phyloP scores from a whole-genome alignment of 92 coral and sea anemone genomes.

The Galaxea fascicularis region DNA sequence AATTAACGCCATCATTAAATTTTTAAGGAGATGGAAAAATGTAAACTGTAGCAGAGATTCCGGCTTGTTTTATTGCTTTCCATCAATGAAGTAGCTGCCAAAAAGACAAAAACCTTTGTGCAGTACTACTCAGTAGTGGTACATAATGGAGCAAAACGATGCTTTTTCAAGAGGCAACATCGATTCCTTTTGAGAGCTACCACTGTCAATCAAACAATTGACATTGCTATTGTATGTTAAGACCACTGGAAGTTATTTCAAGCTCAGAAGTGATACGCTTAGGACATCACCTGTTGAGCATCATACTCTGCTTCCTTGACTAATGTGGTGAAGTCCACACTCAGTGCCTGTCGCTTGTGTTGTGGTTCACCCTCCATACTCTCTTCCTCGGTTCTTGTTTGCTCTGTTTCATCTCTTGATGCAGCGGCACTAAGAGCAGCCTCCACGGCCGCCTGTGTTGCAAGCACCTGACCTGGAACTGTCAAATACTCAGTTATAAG shows the following conservation, averaged over 20 bases:
- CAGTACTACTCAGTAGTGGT: background rate
- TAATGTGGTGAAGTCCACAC: constrained; percentile 75
- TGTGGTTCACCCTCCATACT: constrained; percentile 67
- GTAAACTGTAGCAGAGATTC: too few relatives aligned
- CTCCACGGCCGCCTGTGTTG: constrained; percentile 74
- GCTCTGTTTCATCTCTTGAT: constrained; percentile 46
- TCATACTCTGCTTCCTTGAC: constrained; percentile 87
- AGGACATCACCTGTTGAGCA: constrained; percentile 44
- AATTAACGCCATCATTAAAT: too few relatives aligned
- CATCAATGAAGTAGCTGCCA: background rate
- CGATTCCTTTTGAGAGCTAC: too few relatives aligned
- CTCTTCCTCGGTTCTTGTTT: constrained; percentile 22
- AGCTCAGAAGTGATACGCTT: background rate
- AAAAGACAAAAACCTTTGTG: too few relatives aligned
- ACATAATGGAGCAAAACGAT: too few relatives aligned
- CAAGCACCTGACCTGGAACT: constrained; percentile 71
- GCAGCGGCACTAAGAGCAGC: constrained; percentile 77
- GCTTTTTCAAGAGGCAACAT: too few relatives aligned
- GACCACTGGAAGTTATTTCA: too few relatives aligned
- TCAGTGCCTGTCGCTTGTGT: constrained; percentile 72
- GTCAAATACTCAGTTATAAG: background rate
- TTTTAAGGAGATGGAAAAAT: too few relatives aligned
- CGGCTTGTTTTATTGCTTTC: background rate
- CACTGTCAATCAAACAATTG: background rate
- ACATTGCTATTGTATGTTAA: too few relatives aligned